Base-by-base conservation (phyloP, 2,888 invertebrate species). In the Drosophila longiperda region DNA sequence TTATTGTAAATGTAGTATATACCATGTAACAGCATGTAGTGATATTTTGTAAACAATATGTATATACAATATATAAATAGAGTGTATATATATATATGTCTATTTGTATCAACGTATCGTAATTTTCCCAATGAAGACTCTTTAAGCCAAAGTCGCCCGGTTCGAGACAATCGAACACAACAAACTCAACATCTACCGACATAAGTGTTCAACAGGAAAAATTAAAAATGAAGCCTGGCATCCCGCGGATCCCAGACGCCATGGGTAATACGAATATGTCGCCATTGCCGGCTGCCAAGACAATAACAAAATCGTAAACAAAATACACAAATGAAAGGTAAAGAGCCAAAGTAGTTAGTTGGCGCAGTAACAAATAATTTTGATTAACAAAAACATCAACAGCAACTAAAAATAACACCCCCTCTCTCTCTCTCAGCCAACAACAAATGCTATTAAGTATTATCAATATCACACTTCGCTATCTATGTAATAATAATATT, bases 171-270 rank as follows among this genome's bases (percentile, higher is more conserved):
- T 83, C 89, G 57, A 87, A 80, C 58, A 91, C 92, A 50, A 90
- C 92, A 26, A 90, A 82, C 52, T 91, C 92, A 48, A 91, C 90
- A n/a, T 72, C 87, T 4, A 78, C 75, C 40, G 90, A 91, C 49
- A 64, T 73, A 34, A 78, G 53, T 62, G 66, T 75, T 63, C 82
- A 77, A 32, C 78, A 76, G 45, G 90, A 85, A 66, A 86, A 89
- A 74, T 76, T 91, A 65, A 82, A 81, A 74, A 78, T 90, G 78
- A 82, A 70, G 71, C 36, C 73, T 17, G 54, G 64, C 32, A 52
- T 26, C 38, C 67, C 45, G 45, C 45, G 7, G 0, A 32, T 38
- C n/a, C 52, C 50, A 23, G 26, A 5, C 23, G 23, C 48, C 58
- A 73, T 66, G 71, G 38, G 7, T 8, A 55, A n/a, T 29, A 17